phyloP scores from a whole-genome alignment of 2,888 invertebrate species.

The Acrobasis repandana region DNA sequence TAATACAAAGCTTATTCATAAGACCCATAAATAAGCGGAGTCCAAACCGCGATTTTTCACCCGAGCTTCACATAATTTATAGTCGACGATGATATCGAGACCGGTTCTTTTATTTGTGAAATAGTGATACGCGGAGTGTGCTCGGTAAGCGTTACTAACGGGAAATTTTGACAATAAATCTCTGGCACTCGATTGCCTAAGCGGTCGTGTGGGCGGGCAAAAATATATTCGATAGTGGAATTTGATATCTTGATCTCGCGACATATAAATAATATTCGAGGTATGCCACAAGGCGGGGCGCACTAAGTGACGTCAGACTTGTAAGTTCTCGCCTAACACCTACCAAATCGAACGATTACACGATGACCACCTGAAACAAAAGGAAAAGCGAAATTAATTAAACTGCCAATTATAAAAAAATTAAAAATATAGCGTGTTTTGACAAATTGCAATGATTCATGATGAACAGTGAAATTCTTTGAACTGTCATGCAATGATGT shows the following conservation, averaged over 20 bases:
- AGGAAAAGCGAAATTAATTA: conserved; percentile 83
- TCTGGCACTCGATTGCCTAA: conserved; percentile 80
- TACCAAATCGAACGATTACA: conserved; percentile 69
- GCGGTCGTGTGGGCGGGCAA: conserved; percentile 77
- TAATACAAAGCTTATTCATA: conserved; percentile 70
- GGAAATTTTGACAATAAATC: conserved; percentile 82
- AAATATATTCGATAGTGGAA: conserved; percentile 74
- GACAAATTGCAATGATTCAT: conserved; percentile 34
- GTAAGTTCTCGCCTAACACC: conserved; percentile 49
- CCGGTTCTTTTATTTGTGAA: conserved; percentile 83
- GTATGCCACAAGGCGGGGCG: conserved; percentile 43
- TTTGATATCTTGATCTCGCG: conserved; percentile 77
- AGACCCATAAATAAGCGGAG: conserved; percentile 75
- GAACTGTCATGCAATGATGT: not conserved
- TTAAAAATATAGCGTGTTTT: conserved; percentile 50
- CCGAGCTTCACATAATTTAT: conserved; percentile 78
- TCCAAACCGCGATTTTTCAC: conserved; percentile 79
- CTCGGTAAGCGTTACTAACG: conserved; percentile 82
- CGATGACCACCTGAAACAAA: conserved; percentile 82
- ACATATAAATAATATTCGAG: conserved; percentile 32
- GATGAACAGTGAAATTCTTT: conserved; percentile 20
- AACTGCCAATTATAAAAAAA: conserved; percentile 76
- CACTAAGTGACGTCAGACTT: conserved; percentile 43
- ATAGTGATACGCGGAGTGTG: conserved; percentile 82
- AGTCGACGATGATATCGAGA: conserved; percentile 80